These are phyloP conservation scores for Nymphicus hollandicus DNA, from an alignment of 2,113 vertebrate species.

Conservation along the genomic window DNA sequence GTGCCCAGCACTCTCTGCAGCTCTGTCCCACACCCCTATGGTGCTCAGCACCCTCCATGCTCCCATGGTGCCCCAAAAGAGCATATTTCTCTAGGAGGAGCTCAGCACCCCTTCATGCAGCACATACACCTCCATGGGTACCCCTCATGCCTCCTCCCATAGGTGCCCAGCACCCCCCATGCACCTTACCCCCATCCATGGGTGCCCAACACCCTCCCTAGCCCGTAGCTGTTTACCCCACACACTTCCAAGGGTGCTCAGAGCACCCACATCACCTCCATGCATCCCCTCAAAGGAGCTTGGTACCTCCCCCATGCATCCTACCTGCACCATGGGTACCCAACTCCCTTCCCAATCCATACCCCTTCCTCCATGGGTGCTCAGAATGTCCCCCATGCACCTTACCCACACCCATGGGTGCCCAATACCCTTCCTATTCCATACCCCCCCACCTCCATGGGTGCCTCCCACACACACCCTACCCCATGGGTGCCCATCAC, in stretches of 20 bases:
- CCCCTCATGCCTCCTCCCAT: too few relatives aligned
- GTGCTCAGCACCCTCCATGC: neutral
- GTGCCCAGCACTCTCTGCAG: neutral
- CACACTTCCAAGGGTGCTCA: neutral
- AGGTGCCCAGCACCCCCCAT: too few relatives aligned
- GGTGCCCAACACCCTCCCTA: neutral
- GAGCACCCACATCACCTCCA: neutral
- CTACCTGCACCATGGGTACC: too few relatives aligned
- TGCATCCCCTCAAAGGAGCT: too few relatives aligned
- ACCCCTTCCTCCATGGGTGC: neutral
- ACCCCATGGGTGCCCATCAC: too few relatives aligned
- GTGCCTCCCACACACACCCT: neutral
- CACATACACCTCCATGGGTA: neutral
- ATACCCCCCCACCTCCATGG: too few relatives aligned
- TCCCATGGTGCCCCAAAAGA: neutral
- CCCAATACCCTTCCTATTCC: neutral
- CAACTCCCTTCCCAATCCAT: neutral
- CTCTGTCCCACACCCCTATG: too few relatives aligned
- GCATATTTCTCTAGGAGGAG: neutral
- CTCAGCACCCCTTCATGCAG: neutral
- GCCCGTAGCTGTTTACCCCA: neutral
- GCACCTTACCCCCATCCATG: neutral
- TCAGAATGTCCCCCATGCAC: neutral
- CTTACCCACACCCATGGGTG: too few relatives aligned
- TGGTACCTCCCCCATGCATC: too few relatives aligned